Evolutionary conservation across 2,888 invertebrate species (phyloP).

Genomic region (Pyrrhia umbra): DNA sequence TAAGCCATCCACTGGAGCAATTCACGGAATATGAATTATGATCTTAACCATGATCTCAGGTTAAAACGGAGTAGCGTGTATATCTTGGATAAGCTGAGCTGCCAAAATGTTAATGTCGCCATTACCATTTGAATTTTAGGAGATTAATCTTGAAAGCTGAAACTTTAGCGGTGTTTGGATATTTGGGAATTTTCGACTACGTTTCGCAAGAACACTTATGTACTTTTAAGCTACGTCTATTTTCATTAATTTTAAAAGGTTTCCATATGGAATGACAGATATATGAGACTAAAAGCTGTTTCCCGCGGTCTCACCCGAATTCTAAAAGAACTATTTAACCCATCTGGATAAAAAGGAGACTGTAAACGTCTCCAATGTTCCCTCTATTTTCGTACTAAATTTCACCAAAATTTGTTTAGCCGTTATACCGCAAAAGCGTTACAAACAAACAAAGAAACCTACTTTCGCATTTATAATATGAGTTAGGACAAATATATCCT

Average conservation of each 20-base stretch:
- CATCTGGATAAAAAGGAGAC: too few species aligned
- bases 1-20: constrained; percentile 31
- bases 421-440: too few species aligned
- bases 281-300: too few species aligned
- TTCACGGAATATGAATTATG: constrained; percentile 54
- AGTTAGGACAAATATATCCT: too few species aligned
- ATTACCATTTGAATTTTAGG: constrained; percentile 56
- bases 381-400: too few species aligned
- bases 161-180: constrained; percentile 36
- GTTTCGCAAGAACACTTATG: background rate
- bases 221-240: background rate
- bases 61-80: constrained; percentile 31
- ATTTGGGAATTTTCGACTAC: constrained; percentile 28
- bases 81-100: constrained; percentile 40
- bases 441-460: too few species aligned
- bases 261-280: background rate
- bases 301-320: too few species aligned
- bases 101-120: constrained; percentile 48
- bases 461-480: too few species aligned
- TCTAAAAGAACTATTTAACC: too few species aligned
- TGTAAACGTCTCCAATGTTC: too few species aligned
- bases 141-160: constrained; percentile 57
- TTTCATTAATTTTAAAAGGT: background rate
- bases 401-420: too few species aligned
- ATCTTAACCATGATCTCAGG: constrained; percentile 54